Conservation (phyloP, 2,797 vertebrate species). For the Pterois miles region DNA sequence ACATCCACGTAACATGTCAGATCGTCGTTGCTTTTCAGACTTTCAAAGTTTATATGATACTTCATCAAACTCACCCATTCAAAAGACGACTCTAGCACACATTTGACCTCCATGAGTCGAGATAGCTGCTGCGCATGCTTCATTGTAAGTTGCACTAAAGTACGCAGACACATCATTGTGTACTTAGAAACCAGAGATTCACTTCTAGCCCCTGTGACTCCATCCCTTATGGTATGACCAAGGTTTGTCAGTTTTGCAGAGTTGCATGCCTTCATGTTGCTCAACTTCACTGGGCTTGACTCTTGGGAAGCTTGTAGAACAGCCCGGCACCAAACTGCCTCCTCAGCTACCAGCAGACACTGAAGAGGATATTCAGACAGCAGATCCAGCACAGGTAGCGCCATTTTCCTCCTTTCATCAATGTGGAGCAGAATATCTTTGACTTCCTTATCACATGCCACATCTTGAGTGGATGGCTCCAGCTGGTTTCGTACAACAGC, state of each 20-base stretch:
- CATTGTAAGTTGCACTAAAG: slow-evolving; percentile 80
- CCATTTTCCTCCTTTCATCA: neutral
- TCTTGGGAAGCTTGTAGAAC: slow-evolving; percentile 69
- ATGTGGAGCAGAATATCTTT: neutral
- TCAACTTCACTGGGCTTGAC: slow-evolving; percentile 42
- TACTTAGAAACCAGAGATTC: slow-evolving; percentile 47
- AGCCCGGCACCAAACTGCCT: slow-evolving; percentile 78
- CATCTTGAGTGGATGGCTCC: slow-evolving; percentile 24
- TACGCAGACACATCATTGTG: slow-evolving; percentile 63
- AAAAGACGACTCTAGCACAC: slow-evolving; percentile 80
- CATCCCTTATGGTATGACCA: slow-evolving; percentile 61
- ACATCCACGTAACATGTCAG: slow-evolving; percentile 81
- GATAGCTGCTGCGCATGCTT: slow-evolving; percentile 81
- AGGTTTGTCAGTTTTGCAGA: slow-evolving; percentile 77
- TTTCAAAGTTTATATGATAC: slow-evolving; percentile 75
- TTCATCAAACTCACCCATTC: slow-evolving; percentile 89
- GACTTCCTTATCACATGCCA: neutral
- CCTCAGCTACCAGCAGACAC: slow-evolving; percentile 87
- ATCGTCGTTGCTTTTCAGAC: slow-evolving; percentile 4
- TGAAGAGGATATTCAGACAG: slow-evolving; percentile 85
- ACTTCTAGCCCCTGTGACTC: slow-evolving; percentile 40
- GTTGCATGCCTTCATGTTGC: slow-evolving; percentile 53
- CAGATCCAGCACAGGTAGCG: slow-evolving; percentile 57
- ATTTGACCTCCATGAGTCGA: slow-evolving; percentile 70
- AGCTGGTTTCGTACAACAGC: slow-evolving; percentile 59